Conservation (phyloP, 2,888 invertebrate species). For the Himalopsyche anomala region DNA sequence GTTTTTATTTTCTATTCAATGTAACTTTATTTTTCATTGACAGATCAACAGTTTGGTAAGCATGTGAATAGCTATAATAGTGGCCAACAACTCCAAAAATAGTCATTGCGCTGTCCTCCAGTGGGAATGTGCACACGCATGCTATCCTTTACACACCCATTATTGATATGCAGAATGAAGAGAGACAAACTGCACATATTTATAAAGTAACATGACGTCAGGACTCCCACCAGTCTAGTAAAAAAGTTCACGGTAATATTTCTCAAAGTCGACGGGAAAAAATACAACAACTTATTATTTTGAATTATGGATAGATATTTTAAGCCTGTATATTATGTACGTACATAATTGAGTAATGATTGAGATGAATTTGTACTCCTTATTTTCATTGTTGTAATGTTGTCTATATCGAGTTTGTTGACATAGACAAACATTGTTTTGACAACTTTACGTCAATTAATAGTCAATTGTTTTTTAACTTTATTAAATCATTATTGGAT, state of each 20-base stretch:
- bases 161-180: slow-evolving; percentile 30
- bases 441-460: too few relatives aligned
- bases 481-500: too few relatives aligned
- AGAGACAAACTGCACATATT: slow-evolving; percentile 51
- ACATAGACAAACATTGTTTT: too few relatives aligned
- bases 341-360: too few relatives aligned
- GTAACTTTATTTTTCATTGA: slow-evolving; percentile 15
- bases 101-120: slow-evolving; percentile 58
- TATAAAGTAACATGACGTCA: slow-evolving; percentile 58
- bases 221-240: slow-evolving; percentile 49
- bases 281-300: too few relatives aligned
- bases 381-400: too few relatives aligned
- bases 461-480: too few relatives aligned
- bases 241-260: slow-evolving; percentile 49
- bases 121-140: slow-evolving; percentile 38
- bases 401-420: too few relatives aligned
- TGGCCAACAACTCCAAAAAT: slow-evolving; percentile 63
- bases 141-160: slow-evolving; percentile 51
- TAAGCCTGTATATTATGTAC: too few relatives aligned
- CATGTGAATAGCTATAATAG: background rate
- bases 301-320: too few relatives aligned
- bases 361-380: too few relatives aligned
- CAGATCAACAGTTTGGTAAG: slow-evolving; percentile 50
- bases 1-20: slow-evolving; percentile 1
- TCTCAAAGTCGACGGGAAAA: slow-evolving; percentile 55